Evolutionary conservation across 2,113 vertebrate genomes (phyloP).

Genomic region (Desmodus rotundus): DNA sequence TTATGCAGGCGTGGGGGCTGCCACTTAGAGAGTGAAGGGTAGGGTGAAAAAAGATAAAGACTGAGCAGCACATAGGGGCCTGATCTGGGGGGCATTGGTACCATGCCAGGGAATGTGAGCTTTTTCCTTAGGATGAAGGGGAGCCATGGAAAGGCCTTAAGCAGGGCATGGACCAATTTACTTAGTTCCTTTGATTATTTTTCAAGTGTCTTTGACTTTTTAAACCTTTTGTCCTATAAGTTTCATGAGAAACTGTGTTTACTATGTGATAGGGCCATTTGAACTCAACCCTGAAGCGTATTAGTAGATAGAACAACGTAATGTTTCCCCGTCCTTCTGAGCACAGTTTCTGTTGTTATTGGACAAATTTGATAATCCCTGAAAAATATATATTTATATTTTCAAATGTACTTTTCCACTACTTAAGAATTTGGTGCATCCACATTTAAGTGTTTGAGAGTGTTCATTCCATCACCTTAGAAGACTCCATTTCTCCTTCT

Average conservation of each 20-base stretch:
- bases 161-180: background rate
- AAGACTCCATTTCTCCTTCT: background rate
- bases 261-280: background rate
- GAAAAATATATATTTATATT: background rate
- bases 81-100: accelerated
- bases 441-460: background rate
- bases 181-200: background rate
- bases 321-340: background rate
- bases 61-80: accelerated
- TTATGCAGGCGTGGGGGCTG: background rate
- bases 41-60: background rate
- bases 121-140: background rate
- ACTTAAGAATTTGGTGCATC: background rate
- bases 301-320: background rate
- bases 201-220: background rate
- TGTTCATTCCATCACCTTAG: background rate
- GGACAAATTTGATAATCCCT: background rate
- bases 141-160: background rate
- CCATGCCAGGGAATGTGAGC: too few relatives aligned
- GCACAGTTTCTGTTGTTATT: background rate
- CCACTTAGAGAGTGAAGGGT: background rate
- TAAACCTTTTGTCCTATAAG: background rate
- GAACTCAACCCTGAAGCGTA: background rate
- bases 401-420: constrained; percentile 9
- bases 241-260: constrained; percentile 5